Evolutionary conservation across 2,113 vertebrate genomes (phyloP).

Genomic region (Sialia sialis): DNA sequence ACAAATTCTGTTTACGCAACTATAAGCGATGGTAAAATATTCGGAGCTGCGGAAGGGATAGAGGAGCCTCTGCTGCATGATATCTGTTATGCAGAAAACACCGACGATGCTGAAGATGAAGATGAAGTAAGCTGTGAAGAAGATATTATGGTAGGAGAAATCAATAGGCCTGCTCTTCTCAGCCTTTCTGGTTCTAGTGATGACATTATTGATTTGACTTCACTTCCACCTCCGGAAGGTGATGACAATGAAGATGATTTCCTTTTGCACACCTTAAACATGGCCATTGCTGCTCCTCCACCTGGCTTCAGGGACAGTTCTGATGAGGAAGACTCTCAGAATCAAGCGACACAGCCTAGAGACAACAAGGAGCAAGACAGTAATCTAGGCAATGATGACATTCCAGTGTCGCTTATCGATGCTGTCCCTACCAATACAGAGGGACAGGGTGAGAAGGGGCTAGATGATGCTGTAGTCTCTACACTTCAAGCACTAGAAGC

Average conservation of each 20-base stretch:
- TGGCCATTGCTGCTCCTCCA: constrained; percentile 96
- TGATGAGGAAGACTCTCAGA: constrained; percentile 91
- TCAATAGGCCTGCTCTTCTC: constrained; percentile 85
- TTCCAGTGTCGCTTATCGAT: constrained; percentile 97
- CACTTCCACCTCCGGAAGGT: constrained; percentile 93
- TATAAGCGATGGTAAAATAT: constrained; percentile 88
- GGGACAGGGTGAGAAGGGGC: constrained; percentile 79
- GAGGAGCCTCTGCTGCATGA: constrained; percentile 95
- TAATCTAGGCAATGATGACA: constrained; percentile 77
- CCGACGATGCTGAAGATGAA: constrained; percentile 93
- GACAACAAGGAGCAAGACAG: constrained; percentile 68
- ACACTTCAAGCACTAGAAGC: constrained; percentile 92
- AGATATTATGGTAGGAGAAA: constrained; percentile 87
- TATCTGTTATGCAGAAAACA: constrained; percentile 95
- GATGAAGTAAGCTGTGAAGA: constrained; percentile 98
- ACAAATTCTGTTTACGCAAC: constrained; percentile 88
- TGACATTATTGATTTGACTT: constrained; percentile 97
- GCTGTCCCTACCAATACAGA: constrained; percentile 86
- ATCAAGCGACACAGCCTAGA: constrained; percentile 73
- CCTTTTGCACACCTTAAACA: constrained; percentile 92
- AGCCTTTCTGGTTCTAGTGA: constrained; percentile 93
- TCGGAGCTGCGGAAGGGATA: constrained; percentile 84
- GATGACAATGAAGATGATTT: constrained; percentile 92
- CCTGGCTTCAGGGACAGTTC: constrained; percentile 98
- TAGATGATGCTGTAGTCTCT: constrained; percentile 87